A percentile compares a stretch with the other conserved stretches of the same genome.
Evolutionary conservation across 2,113 vertebrate genomes (phyloP).

Genomic region (Azemiops feae): DNA sequence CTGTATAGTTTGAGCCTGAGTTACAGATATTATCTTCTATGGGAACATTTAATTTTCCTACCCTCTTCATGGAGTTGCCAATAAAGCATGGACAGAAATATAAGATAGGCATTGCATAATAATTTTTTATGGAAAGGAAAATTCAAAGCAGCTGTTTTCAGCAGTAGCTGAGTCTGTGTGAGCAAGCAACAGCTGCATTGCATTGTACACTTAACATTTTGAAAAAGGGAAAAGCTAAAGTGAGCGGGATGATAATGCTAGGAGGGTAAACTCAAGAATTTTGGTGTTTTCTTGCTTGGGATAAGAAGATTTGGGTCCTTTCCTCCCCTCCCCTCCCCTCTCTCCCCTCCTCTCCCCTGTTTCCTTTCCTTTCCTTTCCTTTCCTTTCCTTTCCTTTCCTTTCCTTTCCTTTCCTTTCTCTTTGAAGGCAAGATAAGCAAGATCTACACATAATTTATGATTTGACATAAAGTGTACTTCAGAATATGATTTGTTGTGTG

Average conservation of each 20-base stretch:
- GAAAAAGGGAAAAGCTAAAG: background rate
- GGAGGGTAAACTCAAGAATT: background rate
- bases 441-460: background rate
- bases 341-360: too few relatives aligned
- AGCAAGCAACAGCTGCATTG: background rate
- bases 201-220: background rate
- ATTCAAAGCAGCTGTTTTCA: background rate
- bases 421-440: background rate
- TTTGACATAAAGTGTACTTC: background rate
- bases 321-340: too few relatives aligned
- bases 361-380: too few relatives aligned
- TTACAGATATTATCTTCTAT: background rate
- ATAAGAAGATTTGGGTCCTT: background rate
- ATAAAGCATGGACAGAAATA: background rate
- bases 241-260: background rate
- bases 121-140: background rate
- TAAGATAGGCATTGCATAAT: background rate
- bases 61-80: background rate
- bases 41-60: background rate
- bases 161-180: background rate
- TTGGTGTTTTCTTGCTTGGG: background rate
- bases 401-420: background rate
- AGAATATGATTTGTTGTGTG: background rate
- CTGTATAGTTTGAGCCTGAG: background rate
- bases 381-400: too few relatives aligned